Percentiles rank a stretch among this genome's conserved stretches.
Conservation (phyloP, 2,888 invertebrate species). For the Parnassius orleans region DNA sequence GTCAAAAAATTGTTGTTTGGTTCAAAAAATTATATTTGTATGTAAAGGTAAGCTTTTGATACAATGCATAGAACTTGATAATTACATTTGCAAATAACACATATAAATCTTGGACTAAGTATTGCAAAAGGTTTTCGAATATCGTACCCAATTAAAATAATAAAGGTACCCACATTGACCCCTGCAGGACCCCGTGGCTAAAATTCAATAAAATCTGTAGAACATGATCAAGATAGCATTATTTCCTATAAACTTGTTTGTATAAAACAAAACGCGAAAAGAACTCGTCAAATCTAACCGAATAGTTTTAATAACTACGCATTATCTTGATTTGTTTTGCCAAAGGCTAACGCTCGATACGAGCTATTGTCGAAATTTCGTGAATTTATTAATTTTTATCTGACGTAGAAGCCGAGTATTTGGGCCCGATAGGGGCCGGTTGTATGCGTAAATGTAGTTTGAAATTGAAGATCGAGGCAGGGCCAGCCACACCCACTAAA, state of each 20-base stretch:
- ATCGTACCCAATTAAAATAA: constrained; percentile 27
- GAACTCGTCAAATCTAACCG: not conserved
- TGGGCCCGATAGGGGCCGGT: constrained; percentile 1
- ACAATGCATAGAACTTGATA: not conserved
- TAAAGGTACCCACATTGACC: constrained; percentile 34
- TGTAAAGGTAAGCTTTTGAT: no score
- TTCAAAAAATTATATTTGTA: no score
- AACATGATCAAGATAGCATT: constrained; percentile 16
- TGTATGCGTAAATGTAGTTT: constrained; percentile 5
- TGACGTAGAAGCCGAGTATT: not conserved
- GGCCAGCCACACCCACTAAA: constrained; percentile 9
- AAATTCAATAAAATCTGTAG: constrained; percentile 13
- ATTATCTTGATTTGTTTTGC: constrained; percentile 10
- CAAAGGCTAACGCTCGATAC: constrained; percentile 1
- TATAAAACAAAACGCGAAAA: constrained; percentile 9
- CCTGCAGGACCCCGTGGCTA: constrained; percentile 31
- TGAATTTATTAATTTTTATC: constrained; percentile 9
- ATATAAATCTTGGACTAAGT: not conserved
- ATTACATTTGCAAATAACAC: not conserved
- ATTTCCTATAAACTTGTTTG: not conserved
- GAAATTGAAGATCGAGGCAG: not conserved
- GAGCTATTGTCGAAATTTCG: not conserved
- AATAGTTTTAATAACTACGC: constrained; percentile 3
- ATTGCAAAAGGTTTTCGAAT: not conserved
- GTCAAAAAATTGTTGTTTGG: no score